Evolutionary conservation across 2,888 invertebrate species (phyloP), one percentile per base, ranked within the genome.

Genomic region (Acanthosepion lycidas): DNA sequence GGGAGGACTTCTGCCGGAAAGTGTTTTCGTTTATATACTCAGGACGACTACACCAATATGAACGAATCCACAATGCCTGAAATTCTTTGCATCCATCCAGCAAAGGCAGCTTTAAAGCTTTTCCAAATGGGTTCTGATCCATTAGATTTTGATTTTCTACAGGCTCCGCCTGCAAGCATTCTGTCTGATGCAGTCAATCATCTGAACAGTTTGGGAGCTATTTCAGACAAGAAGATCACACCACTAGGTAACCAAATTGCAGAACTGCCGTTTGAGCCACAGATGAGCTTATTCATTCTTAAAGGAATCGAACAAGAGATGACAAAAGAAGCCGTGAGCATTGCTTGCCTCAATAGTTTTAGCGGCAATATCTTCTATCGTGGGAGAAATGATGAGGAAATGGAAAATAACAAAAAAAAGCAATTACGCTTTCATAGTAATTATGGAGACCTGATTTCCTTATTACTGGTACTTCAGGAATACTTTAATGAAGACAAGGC

Each of bases 1-100:
- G 97, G 97, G 28, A 95, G 97, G 95, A 97, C 97, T 15, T 96
- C 96, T 33, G 95, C 96, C 15, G 97, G 97, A 1, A 96, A 96
- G 94, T 97, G 97, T 95, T 97, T 96, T 95, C 96, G 97, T 55
- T 96, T 97, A 23, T 97, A 97, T 95, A 96, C 96, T 18, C 95
- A 97, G 94, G 95, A 95, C n/a, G 96, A 96, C 33, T 97, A 96
- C 95, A 94, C 96, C 18, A 94, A 95, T 9, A 97, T 97, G 97
- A 95, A 95, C 8, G 95, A 95, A 59, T 95, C 94, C 53, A 95
- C 96, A 42, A 95, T 96, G 53, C 97, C 97, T 64, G 97, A 97
- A 95, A 97, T 97, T 91, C 95, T 97, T 55, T 95, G 96, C 94
- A 96, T 96, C 59, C 96, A 97, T 95, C 95, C 97, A 6, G 96